Percentiles rank a stretch among this genome's conserved stretches.
Conservation (phyloP, 1,140 invertebrate species). For the Drosophila parabipectinata region DNA sequence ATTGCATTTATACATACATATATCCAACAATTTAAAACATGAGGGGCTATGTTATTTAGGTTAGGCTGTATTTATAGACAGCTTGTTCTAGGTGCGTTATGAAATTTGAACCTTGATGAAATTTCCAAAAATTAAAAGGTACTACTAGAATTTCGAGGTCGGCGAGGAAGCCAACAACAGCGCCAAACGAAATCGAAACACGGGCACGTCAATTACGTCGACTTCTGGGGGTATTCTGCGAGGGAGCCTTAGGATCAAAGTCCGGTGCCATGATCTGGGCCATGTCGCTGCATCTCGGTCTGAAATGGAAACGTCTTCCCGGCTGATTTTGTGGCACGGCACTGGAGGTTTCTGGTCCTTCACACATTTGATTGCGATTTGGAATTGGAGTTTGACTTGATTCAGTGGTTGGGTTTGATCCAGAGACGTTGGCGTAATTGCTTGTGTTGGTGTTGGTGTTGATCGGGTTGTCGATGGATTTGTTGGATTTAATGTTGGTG, state of each 20-base stretch:
- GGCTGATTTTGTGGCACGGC: neutral
- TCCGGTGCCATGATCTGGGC: constrained; percentile 14
- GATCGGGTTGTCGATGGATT: neutral
- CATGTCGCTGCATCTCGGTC: neutral
- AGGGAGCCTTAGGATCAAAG: neutral
- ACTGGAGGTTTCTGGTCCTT: neutral
- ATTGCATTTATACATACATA: too few relatives aligned
- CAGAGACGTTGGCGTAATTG: too few relatives aligned
- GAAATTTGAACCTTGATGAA: neutral
- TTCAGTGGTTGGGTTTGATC: neutral
- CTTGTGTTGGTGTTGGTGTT: too few relatives aligned
- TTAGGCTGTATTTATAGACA: neutral
- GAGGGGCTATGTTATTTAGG: too few relatives aligned
- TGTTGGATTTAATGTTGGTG: neutral
- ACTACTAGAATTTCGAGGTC: neutral
- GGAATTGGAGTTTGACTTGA: neutral
- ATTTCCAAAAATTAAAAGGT: neutral
- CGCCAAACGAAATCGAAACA: neutral
- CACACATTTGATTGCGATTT: too few relatives aligned
- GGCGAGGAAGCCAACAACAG: neutral
- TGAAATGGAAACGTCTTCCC: neutral
- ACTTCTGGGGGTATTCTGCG: neutral
- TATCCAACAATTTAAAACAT: too few relatives aligned
- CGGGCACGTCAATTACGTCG: neutral
- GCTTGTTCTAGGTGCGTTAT: neutral